phyloP scores from a whole-genome alignment of 2,888 invertebrate species.

The Drosophila barbarae region DNA sequence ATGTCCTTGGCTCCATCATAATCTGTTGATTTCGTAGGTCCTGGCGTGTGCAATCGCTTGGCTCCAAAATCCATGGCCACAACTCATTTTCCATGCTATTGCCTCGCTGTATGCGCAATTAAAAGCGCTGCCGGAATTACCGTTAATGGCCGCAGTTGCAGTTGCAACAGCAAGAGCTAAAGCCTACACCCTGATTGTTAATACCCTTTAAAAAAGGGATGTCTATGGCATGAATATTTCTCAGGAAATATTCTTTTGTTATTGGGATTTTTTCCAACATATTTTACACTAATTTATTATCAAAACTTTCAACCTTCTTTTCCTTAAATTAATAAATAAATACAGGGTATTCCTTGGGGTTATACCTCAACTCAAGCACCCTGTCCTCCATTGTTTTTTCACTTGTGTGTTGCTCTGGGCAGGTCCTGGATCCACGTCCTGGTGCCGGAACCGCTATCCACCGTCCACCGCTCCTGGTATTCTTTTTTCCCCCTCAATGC shows the following conservation, averaged over 20 bases:
- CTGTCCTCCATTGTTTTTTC: conserved; percentile 24
- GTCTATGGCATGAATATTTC: neutral
- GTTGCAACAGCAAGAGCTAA: conserved; percentile 24
- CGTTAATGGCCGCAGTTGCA: conserved; percentile 62
- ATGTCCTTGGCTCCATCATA: conserved; percentile 15
- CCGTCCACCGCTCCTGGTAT: conserved; percentile 26
- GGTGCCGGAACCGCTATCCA: conserved; percentile 17
- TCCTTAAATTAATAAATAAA: neutral
- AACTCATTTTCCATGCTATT: conserved; percentile 62
- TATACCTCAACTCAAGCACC: neutral
- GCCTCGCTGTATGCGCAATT: conserved; percentile 65
- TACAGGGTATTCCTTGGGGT: conserved; percentile 2
- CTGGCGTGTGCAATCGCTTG: conserved; percentile 15
- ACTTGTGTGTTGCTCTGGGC: conserved; percentile 21
- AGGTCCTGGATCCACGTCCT: conserved; percentile 2
- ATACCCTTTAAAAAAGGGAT: neutral
- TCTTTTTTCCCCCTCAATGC: conserved; percentile 17
- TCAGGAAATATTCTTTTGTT: too few relatives aligned
- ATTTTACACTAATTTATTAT: neutral
- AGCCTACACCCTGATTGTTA: conserved; percentile 6
- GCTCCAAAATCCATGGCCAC: conserved; percentile 37
- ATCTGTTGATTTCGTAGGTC: conserved; percentile 28
- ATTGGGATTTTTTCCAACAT: too few relatives aligned
- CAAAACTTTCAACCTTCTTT: too few relatives aligned
- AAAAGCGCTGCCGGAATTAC: conserved; percentile 73